These are phyloP conservation scores for Thrips palmi DNA, from an alignment of 1,140 invertebrate genomes.

Conservation along the genomic window DNA sequence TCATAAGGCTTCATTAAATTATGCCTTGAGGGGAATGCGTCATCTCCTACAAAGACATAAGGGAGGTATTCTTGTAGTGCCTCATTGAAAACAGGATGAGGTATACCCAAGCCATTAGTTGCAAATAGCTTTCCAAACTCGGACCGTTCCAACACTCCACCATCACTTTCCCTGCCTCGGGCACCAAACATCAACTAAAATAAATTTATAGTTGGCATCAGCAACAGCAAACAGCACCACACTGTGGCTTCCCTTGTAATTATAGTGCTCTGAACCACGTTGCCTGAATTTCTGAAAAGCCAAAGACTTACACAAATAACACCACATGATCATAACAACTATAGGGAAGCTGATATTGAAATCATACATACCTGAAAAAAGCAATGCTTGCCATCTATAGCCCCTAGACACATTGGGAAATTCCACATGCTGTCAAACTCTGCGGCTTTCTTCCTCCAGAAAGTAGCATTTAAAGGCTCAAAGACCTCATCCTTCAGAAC, in stretches of 20 bases:
- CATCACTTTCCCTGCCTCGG: too few relatives aligned
- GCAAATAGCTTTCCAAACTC: too few relatives aligned
- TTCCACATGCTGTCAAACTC: conserved; percentile 23
- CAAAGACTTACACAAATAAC: too few relatives aligned
- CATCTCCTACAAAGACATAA: conserved; percentile 23
- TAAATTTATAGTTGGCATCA: conserved; percentile 23
- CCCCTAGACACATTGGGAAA: conserved; percentile 23
- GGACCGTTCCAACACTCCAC: too few relatives aligned
- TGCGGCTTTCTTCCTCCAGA: too few relatives aligned
- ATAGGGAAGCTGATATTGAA: too few relatives aligned
- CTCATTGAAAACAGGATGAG: conserved; percentile 12
- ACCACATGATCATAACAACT: too few relatives aligned
- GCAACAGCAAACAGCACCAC: conserved; percentile 20
- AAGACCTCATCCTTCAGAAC: too few relatives aligned
- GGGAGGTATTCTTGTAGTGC: conserved; percentile 16
- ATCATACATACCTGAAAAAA: too few relatives aligned
- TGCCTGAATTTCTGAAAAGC: too few relatives aligned
- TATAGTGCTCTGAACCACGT: conserved; percentile 21
- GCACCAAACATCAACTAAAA: conserved; percentile 21
- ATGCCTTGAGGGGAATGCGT: conserved; percentile 22
- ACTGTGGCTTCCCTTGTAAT: conserved; percentile 23
- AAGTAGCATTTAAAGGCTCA: too few relatives aligned
- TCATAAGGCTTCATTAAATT: conserved; percentile 23
- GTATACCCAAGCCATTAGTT: conserved; percentile 18
- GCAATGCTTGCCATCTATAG: conserved; percentile 24